Conservation (phyloP, 2,113 vertebrate species). For the Myotis davidii region DNA sequence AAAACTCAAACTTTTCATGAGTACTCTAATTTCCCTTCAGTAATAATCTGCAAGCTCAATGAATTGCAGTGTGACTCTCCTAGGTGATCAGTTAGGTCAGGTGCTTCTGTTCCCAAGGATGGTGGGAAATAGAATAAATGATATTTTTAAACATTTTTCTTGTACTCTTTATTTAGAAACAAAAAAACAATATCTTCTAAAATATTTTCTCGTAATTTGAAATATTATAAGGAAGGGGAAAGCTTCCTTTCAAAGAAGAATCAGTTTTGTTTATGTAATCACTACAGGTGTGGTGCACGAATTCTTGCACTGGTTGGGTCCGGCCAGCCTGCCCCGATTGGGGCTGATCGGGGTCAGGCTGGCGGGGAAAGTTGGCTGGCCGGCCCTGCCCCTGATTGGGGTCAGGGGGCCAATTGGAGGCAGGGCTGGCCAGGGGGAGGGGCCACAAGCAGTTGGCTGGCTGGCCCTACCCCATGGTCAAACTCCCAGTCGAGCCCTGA, state of each 20-base stretch:
- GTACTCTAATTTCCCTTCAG: background rate
- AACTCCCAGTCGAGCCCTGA: too few relatives aligned
- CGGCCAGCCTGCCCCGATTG: accelerated
- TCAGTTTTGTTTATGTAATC: background rate
- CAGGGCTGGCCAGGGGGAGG: too few relatives aligned
- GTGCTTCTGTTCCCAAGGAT: background rate
- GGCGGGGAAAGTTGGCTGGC: too few relatives aligned
- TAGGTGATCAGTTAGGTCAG: background rate
- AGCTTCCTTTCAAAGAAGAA: background rate
- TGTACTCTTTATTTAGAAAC: background rate
- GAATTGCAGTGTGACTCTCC: background rate
- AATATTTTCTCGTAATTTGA: background rate
- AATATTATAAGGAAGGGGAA: background rate
- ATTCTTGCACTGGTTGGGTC: too few relatives aligned
- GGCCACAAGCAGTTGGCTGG: too few relatives aligned
- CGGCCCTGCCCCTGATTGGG: too few relatives aligned
- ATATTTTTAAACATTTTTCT: background rate
- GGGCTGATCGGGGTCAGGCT: too few relatives aligned
- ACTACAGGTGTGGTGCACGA: too few relatives aligned
- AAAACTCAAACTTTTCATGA: constrained; percentile 1
- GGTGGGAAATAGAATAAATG: background rate
- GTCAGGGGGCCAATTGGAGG: accelerated
- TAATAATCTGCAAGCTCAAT: background rate
- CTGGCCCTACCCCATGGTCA: too few relatives aligned
- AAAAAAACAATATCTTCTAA: background rate